Evolutionary conservation across 2,797 vertebrate species (phyloP).

Genomic region (Dendrocincla fuliginosa): DNA sequence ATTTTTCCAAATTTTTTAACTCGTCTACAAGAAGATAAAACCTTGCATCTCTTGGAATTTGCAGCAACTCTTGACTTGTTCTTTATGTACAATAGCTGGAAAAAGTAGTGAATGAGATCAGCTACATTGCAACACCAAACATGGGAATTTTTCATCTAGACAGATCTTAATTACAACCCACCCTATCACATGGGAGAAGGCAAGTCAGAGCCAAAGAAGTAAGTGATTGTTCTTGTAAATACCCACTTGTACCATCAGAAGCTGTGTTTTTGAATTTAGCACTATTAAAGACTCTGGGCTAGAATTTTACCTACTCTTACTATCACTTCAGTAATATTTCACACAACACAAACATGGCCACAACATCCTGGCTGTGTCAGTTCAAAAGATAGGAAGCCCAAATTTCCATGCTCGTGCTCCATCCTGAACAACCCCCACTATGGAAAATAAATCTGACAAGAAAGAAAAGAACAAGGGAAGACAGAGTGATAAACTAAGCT

Average conservation of each 20-base stretch:
- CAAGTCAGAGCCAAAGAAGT: conserved; percentile 44
- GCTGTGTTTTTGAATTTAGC: background rate
- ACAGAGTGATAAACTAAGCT: background rate
- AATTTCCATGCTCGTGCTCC: background rate
- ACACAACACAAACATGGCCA: background rate
- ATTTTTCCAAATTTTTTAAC: background rate
- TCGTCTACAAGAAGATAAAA: background rate
- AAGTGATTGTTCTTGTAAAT: conserved; percentile 44
- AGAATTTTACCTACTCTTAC: background rate
- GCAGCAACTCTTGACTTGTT: background rate
- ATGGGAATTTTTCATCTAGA: conserved; percentile 47
- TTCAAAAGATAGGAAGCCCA: conserved; percentile 1
- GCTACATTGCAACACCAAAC: conserved; percentile 30
- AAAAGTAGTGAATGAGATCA: conserved; percentile 41
- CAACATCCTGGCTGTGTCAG: background rate
- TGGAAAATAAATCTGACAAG: conserved; percentile 1
- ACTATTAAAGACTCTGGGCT: background rate
- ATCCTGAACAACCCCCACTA: background rate
- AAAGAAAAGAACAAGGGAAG: background rate
- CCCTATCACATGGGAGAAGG: conserved; percentile 53
- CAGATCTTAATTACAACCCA: conserved; percentile 51
- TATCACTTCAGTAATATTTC: background rate
- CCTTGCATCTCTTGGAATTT: background rate
- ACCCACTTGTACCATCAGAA: conserved; percentile 21
- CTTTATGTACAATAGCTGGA: background rate